These are phyloP conservation scores for Eubasilissa splendida DNA, from an alignment of 2,888 invertebrate species.

Conservation along the genomic window DNA sequence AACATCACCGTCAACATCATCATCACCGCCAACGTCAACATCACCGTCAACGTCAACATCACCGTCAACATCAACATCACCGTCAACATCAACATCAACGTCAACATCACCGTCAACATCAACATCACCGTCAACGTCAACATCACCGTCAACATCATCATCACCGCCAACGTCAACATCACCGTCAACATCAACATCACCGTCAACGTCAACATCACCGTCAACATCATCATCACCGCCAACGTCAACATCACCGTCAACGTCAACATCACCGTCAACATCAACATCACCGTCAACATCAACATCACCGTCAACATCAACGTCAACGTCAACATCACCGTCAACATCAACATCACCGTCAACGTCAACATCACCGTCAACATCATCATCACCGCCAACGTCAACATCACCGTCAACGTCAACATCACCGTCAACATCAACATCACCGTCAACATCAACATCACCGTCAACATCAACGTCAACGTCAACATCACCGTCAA, in stretches of 20 bases:
- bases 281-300: not conserved
- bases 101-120: not conserved
- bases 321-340: not conserved
- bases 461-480: not conserved
- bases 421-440: not conserved
- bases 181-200: not conserved
- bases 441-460: not conserved
- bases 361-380: not conserved
- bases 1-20: not conserved
- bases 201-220: not conserved
- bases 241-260: not conserved
- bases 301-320: not conserved
- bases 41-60: not conserved
- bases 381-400: not conserved
- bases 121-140: not conserved
- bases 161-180: not conserved
- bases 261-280: not conserved
- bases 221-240: not conserved
- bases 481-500: not conserved
- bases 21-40: not conserved
- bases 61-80: not conserved
- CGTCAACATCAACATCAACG: not conserved
- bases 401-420: not conserved
- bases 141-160: not conserved
- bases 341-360: not conserved